phyloP scores from a whole-genome alignment of 2,888 invertebrate species.

The Xestia sexstrigata region DNA sequence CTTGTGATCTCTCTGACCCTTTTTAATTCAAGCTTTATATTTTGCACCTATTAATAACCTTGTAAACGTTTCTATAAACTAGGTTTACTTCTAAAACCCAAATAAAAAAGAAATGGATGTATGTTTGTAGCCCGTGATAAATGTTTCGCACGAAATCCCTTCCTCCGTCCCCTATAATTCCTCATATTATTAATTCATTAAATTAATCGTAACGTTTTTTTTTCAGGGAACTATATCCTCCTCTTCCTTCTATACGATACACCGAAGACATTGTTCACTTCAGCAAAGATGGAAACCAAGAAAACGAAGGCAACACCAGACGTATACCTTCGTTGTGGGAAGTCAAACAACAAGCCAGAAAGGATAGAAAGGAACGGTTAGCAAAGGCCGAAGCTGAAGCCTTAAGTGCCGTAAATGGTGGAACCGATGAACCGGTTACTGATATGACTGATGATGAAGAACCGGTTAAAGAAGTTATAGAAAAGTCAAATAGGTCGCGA shows the following conservation, averaged over 20 bases:
- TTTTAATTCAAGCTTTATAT: conserved; percentile 4
- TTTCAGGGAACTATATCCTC: conserved; percentile 77
- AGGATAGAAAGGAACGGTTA: conserved; percentile 42
- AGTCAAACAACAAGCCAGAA: conserved; percentile 49
- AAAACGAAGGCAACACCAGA: conserved; percentile 50
- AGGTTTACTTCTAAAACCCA: background rate
- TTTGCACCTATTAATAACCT: conserved; percentile 14
- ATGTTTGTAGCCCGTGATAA: background rate
- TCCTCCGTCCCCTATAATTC: background rate
- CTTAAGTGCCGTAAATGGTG: conserved; percentile 30
- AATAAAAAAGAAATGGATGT: background rate
- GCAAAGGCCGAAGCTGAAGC: conserved; percentile 27
- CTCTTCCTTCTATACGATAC: conserved; percentile 68
- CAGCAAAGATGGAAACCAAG: conserved; percentile 55
- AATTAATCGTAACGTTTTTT: conserved; percentile 4
- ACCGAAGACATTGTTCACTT: conserved; percentile 70
- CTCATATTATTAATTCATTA: background rate
- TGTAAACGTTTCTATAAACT: conserved; percentile 7
- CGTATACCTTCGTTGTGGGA: conserved; percentile 54
- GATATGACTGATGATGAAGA: conserved; percentile 37
- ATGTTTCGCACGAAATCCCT: conserved; percentile 9
- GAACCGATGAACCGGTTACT: conserved; percentile 46
- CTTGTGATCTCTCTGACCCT: conserved; percentile 30
- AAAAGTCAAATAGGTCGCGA: conserved; percentile 23
- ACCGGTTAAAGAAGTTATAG: conserved; percentile 1